Evolutionary conservation across 2,888 invertebrate species (phyloP).

Genomic region (Eretmocerus hayati): DNA sequence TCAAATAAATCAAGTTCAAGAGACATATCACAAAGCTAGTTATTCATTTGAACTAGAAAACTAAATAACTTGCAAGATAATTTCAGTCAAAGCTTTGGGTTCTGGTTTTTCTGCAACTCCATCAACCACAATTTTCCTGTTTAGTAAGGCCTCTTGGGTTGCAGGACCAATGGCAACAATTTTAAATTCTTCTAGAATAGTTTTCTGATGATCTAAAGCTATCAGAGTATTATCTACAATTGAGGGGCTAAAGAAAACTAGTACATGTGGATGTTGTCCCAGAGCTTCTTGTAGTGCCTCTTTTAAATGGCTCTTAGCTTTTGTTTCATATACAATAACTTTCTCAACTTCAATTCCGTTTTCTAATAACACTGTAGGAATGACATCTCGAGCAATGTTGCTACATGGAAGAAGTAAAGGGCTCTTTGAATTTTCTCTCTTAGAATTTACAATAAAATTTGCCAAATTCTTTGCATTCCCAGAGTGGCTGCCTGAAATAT

Average conservation of each 20-base stretch:
- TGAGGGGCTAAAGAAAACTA: slow-evolving; percentile 43
- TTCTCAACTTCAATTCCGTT: slow-evolving; percentile 29
- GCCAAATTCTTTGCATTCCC: slow-evolving; percentile 41
- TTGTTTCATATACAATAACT: slow-evolving; percentile 35
- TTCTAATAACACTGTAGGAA: slow-evolving; percentile 28
- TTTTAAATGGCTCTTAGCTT: slow-evolving; percentile 32
- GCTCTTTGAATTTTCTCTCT: slow-evolving; percentile 15
- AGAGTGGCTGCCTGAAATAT: slow-evolving; percentile 33
- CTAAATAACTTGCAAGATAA: too few relatives aligned
- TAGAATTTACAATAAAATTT: slow-evolving; percentile 27
- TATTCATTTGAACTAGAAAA: too few relatives aligned
- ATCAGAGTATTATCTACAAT: slow-evolving; percentile 33
- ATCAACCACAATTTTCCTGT: slow-evolving; percentile 28
- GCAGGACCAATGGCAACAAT: slow-evolving; percentile 41
- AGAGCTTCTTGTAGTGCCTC: slow-evolving; percentile 29
- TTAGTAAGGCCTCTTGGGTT: slow-evolving; percentile 34
- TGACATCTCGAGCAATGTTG: slow-evolving; percentile 38
- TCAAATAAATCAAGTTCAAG: too few relatives aligned
- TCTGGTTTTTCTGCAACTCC: slow-evolving; percentile 39
- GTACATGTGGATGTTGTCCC: slow-evolving; percentile 25
- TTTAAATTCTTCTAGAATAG: slow-evolving; percentile 25
- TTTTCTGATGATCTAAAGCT: slow-evolving; percentile 23
- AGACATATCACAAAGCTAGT: too few relatives aligned
- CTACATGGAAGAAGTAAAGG: slow-evolving; percentile 41
- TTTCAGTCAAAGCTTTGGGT: slow-evolving; percentile 32